phyloP scores from a whole-genome alignment of 2,888 invertebrate species.

The Dysmachus trigonus region DNA sequence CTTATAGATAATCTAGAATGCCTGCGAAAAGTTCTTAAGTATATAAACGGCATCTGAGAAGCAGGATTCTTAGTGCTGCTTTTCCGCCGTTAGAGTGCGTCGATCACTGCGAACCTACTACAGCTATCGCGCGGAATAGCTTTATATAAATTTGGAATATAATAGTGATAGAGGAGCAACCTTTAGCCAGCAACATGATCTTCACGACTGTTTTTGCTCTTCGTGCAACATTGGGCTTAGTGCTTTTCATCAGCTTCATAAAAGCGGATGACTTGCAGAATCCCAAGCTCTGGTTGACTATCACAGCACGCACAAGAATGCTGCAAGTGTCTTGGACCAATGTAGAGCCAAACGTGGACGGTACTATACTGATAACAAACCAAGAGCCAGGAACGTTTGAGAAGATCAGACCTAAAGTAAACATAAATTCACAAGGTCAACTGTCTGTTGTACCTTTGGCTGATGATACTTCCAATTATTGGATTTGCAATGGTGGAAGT shows the following conservation, averaged over 20 bases:
- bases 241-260: slow-evolving; percentile 22
- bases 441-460: slow-evolving; percentile 52
- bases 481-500: slow-evolving; percentile 58
- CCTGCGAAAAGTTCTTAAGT: background rate
- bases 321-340: slow-evolving; percentile 63
- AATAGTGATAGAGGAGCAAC: slow-evolving; percentile 9
- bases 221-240: background rate
- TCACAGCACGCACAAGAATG: slow-evolving; percentile 60
- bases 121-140: background rate
- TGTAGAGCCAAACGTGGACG: slow-evolving; percentile 56
- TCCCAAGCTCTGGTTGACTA: slow-evolving; percentile 58
- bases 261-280: slow-evolving; percentile 45
- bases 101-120: background rate
- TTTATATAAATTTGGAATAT: background rate
- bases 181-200: background rate
- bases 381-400: slow-evolving; percentile 58
- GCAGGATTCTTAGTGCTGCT: background rate
- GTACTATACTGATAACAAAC: slow-evolving; percentile 58
- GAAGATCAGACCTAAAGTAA: background rate
- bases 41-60: background rate
- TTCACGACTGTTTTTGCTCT: background rate
- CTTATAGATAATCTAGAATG: background rate
- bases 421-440: slow-evolving; percentile 31
- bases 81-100: background rate
- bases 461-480: slow-evolving; percentile 51